Percentiles rank a stretch among this genome's conserved stretches.
phyloP scores from a whole-genome alignment of 2,113 vertebrate genomes.

The Callorhinus ursinus region DNA sequence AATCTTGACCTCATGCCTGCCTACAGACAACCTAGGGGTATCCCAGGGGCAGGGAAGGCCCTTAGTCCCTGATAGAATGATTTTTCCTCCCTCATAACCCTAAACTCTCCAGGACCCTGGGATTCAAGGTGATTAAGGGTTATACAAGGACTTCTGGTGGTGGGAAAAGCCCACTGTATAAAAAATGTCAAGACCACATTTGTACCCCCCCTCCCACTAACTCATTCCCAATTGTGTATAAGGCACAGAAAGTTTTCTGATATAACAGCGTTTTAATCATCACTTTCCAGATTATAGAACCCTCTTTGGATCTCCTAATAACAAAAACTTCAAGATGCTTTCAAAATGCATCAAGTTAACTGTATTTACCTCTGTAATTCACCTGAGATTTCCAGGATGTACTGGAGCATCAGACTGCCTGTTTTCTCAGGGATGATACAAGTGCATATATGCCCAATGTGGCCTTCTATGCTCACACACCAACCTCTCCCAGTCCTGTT shows the following conservation, averaged over 20 bases:
- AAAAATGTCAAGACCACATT: background rate
- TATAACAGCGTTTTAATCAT: background rate
- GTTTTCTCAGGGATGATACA: background rate
- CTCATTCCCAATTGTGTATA: background rate
- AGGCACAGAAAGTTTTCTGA: background rate
- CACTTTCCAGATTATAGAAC: background rate
- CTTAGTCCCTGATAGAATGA: background rate
- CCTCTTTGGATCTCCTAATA: background rate
- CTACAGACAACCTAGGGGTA: background rate
- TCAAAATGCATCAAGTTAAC: background rate
- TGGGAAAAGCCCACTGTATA: background rate
- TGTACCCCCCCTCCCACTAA: background rate
- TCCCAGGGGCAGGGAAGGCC: background rate
- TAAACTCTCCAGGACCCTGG: background rate
- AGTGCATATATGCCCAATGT: background rate
- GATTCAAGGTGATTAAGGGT: background rate
- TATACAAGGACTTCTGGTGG: background rate
- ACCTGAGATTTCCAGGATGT: background rate
- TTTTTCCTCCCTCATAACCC: background rate
- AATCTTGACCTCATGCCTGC: background rate
- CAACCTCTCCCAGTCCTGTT: background rate
- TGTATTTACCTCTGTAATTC: background rate
- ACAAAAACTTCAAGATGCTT: background rate
- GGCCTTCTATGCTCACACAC: background rate
- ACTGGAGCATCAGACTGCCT: background rate